A percentile compares a stretch with the other conserved stretches of the same genome.
Conservation (phyloP, 2,113 vertebrate genomes). For the Gasterosteus nipponicus region DNA sequence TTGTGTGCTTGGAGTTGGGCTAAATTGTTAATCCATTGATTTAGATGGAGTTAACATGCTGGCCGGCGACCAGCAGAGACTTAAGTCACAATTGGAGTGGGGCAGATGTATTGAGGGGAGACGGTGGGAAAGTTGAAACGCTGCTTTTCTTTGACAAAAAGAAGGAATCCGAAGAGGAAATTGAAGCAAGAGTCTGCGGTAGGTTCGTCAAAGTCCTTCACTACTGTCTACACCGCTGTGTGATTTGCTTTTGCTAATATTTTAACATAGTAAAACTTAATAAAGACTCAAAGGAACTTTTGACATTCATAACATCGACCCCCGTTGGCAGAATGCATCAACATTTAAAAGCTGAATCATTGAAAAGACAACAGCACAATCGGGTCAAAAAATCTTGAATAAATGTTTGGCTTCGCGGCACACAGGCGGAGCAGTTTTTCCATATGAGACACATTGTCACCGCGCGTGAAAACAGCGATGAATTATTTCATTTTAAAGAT, state of each 20-base stretch:
- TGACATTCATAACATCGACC: not conserved
- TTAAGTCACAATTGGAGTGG: constrained; percentile 79
- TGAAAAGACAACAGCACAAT: constrained; percentile 50
- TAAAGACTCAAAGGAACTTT: not conserved
- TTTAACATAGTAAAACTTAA: constrained; percentile 31
- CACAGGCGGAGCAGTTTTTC: constrained; percentile 45
- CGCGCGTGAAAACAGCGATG: constrained; percentile 37
- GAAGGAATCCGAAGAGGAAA: constrained; percentile 65
- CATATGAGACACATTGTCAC: constrained; percentile 51
- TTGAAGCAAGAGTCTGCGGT: constrained; percentile 63
- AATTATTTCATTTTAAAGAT: constrained; percentile 67
- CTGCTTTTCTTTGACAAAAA: constrained; percentile 68
- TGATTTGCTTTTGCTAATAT: constrained; percentile 39
- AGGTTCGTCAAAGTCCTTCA: constrained; percentile 45
- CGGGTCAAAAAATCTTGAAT: constrained; percentile 32
- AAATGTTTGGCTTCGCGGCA: constrained; percentile 53
- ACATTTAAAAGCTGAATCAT: constrained; percentile 15
- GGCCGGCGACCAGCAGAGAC: constrained; percentile 74
- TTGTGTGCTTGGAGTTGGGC: constrained; percentile 47
- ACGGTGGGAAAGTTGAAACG: constrained; percentile 80
- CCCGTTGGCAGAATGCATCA: constrained; percentile 7
- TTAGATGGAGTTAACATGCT: constrained; percentile 78
- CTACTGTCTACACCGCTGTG: constrained; percentile 24
- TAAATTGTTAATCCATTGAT: constrained; percentile 82
- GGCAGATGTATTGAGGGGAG: constrained; percentile 68